Percentiles rank a stretch among this genome's conserved stretches.
These are phyloP conservation scores for Kryptopterus vitreolus DNA, from an alignment of 2,797 vertebrate species.

Conservation along the genomic window DNA sequence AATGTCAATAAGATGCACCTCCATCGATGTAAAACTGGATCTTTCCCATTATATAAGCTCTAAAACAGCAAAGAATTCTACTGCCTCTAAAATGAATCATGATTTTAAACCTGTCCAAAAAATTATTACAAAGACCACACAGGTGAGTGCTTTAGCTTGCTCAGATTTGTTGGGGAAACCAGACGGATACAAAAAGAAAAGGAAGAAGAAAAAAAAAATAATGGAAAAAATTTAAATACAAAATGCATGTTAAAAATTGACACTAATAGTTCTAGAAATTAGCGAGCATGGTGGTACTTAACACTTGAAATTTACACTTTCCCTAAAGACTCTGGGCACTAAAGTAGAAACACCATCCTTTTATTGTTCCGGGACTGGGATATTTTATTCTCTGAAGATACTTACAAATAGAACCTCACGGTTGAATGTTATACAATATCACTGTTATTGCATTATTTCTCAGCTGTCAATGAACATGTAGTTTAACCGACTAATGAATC, in stretches of 20 bases:
- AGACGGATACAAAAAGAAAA: neutral
- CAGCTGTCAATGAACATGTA: neutral
- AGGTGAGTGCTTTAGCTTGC: neutral
- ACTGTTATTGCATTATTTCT: neutral
- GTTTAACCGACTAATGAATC: neutral
- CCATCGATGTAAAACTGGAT: neutral
- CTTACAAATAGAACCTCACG: neutral
- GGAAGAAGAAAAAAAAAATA: neutral
- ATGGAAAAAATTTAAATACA: neutral
- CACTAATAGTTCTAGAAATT: neutral
- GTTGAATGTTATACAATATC: neutral
- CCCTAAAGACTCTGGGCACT: neutral
- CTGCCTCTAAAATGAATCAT: neutral
- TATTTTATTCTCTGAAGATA: neutral
- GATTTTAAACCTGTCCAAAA: neutral
- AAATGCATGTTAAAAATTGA: neutral
- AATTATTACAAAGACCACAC: neutral
- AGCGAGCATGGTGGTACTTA: neutral
- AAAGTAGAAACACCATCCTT: neutral
- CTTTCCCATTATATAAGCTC: neutral
- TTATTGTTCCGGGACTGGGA: neutral
- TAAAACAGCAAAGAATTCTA: neutral
- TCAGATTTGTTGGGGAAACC: neutral
- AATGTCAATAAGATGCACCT: neutral
- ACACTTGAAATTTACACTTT: neutral